Evolutionary conservation across 1,140 invertebrate species (phyloP), one percentile per base, ranked within the genome.

Genomic region (Marisa cornuarietis): DNA sequence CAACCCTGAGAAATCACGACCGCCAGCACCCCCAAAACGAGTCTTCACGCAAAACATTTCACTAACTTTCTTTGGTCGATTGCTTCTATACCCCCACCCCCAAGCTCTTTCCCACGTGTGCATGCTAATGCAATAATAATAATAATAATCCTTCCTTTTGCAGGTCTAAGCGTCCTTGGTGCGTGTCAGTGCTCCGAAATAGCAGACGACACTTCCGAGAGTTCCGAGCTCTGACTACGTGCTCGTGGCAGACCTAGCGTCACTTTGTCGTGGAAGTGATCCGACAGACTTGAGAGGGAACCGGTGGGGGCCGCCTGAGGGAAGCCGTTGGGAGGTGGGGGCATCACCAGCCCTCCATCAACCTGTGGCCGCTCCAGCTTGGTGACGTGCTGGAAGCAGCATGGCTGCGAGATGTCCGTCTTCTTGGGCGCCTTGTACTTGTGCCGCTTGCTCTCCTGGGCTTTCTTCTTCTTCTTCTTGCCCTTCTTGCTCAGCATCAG

Each of bases 361-460:
- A 83, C 65, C 22, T 84, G 78, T 0, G 93, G 93, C 24, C 93
- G 91, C 79, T 95, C 95, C 18, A 97, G 94, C 81, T 94, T 95
- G 51, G 95, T 96, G 71, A 97, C 94, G 87, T 97, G 96, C 78
- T 96, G 94, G 90, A 97, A 97, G 85, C 95, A 95, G 88, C 95
- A 96, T 0, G 96, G 96, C 85, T 95, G 93, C 20, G 95, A 96
- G 82, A 97, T 97, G 88, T 96, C 95, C 71, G 93, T 93, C 88
- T 96, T 96, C 42, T 94, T 93, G 9, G 95, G 95, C 75, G 94
- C 90, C 71, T 89, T 91, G 75, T 83, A 85, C 83, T 89, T 90
- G 69, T 79, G 82, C 76, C 77, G 85, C 78, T 84, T 87, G 72
- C 83, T 86, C 77, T 86, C 87, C 76, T 81, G 76, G 63, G 83